Evolutionary conservation across 2,888 invertebrate species (phyloP), one percentile per base, ranked within the genome.

Genomic region (Girardia tigrina): DNA sequence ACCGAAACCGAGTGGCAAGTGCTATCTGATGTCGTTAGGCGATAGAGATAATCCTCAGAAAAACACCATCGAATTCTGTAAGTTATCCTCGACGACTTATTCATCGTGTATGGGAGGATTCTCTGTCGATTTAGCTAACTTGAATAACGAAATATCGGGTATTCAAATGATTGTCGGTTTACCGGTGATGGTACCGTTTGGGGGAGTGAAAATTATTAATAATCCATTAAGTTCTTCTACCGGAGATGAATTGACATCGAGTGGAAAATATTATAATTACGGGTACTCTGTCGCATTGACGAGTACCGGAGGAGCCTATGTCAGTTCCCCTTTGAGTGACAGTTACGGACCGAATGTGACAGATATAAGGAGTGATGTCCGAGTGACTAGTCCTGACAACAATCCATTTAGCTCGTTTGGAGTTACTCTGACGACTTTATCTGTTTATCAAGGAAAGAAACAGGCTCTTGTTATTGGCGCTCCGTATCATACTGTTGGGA

Each of bases 231-330:
- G n/a, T 20, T n/a, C 4, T 6, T n/a, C 2, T 56, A n/a, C n/a
- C n/a, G 23, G 56, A 20, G 20, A 56, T 6, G 20, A n/a, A 2
- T 2, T n/a, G n/a, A 56, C n/a, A 20, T n/a, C 20, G 23, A 16
- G n/a, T 20, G 56, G 56, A n/a, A 56, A 56, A 56, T 56, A 56
- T 56, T 56, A 56, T 56, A 56, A 56, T 56, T 56, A 20, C 23
- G 56, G 56, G 2, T 56, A 56, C 23, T 56, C 56, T 12, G 56
- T 56, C 23, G 56, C 56, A 6, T 20, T 56, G 56, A 56, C 56
- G n/a, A 56, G n/a, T 56, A 56, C n/a, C n/a, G 4, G 8, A 20
- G 56, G 23, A 20, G 56, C 20, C 23, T 56, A 56, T 16, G 56
- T 16, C 2, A 56, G 56, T n/a, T 56, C 56, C 4, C 56, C 56